Conservation (phyloP, 2,113 vertebrate species). For the Hyperoodon ampullatus region DNA sequence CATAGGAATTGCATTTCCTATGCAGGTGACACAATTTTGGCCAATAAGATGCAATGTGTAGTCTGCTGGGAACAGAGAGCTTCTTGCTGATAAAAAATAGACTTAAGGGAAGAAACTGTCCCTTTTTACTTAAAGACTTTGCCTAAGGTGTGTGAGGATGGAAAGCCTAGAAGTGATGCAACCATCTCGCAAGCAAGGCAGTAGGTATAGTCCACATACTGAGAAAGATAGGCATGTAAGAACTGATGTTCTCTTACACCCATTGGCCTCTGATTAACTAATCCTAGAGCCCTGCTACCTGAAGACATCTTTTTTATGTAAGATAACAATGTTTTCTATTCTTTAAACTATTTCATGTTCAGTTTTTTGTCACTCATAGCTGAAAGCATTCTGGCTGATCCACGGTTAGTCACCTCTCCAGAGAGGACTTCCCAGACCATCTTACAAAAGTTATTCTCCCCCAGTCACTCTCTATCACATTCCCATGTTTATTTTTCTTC, state of each 20-base stretch:
- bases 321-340: neutral
- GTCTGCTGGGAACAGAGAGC: neutral
- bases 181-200: neutral
- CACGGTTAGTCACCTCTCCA: neutral
- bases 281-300: neutral
- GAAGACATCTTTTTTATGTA: neutral
- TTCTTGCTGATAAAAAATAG: neutral
- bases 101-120: neutral
- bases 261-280: neutral
- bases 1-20: neutral
- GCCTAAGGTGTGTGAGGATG: neutral
- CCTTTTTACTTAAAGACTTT: neutral
- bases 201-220: neutral
- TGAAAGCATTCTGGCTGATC: neutral
- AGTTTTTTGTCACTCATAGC: neutral
- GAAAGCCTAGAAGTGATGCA: neutral
- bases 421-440: neutral
- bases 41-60: neutral
- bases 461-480: neutral
- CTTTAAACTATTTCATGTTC: neutral
- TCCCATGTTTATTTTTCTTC: neutral
- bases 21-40: neutral
- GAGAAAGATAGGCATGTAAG: neutral
- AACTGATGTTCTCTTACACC: neutral
- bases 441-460: neutral